Evolutionary conservation across 1,140 invertebrate genomes (phyloP).

Genomic region (Parapsyche elsis): DNA sequence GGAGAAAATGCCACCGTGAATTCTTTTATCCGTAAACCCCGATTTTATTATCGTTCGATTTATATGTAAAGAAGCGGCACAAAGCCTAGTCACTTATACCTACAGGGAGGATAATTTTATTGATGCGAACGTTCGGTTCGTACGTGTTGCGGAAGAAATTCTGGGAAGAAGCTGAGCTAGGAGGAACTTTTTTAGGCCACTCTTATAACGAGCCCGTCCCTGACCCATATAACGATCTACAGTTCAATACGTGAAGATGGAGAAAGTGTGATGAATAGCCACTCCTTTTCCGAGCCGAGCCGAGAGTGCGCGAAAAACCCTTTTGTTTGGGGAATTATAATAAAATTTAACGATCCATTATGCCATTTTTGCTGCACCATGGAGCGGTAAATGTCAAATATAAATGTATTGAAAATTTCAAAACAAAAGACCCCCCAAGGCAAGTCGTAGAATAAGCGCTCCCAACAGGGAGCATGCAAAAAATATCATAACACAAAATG

Average conservation of each 20-base stretch:
- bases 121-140: neutral
- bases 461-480: too few relatives aligned
- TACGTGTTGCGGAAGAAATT: neutral
- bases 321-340: neutral
- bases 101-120: too few relatives aligned
- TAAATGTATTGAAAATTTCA: neutral
- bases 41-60: conserved; percentile 18
- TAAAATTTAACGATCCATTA: neutral
- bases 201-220: neutral
- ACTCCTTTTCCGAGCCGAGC: neutral
- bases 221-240: too few relatives aligned
- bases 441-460: too few relatives aligned
- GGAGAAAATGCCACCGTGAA: too few relatives aligned
- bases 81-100: neutral
- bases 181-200: neutral
- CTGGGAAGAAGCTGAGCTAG: neutral
- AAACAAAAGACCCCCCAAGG: too few relatives aligned
- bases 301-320: neutral
- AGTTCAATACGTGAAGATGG: neutral
- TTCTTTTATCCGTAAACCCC: neutral
- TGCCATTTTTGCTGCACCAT: neutral
- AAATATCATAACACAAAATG: too few relatives aligned
- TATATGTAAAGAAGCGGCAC: conserved; percentile 19
- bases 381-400: neutral
- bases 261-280: neutral